These are phyloP conservation scores for Podargus strigoides DNA, from an alignment of 2,797 vertebrate genomes.

Conservation along the genomic window DNA sequence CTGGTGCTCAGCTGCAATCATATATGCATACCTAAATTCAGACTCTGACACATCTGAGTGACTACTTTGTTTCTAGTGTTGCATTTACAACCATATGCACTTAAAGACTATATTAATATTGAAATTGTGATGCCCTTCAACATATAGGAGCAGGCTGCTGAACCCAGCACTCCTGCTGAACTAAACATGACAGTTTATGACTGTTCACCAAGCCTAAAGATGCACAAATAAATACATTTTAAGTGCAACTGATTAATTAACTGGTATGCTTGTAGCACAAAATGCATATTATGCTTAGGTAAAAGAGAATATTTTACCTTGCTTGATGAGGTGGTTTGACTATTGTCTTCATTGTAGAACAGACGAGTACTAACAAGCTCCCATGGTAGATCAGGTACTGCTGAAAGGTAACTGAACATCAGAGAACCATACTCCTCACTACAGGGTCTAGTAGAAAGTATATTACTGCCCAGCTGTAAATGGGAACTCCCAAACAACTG, in stretches of 20 bases:
- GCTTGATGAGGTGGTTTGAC: background rate
- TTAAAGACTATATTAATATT: background rate
- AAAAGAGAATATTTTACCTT: background rate
- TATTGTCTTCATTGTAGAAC: background rate
- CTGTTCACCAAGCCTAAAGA: background rate
- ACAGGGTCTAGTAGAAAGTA: background rate
- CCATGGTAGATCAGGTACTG: background rate
- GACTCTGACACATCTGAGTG: background rate
- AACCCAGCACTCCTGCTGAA: background rate
- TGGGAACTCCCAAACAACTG: background rate
- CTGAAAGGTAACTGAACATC: background rate
- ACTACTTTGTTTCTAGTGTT: background rate
- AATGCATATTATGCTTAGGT: background rate
- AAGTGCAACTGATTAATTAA: background rate
- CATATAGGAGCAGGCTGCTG: background rate
- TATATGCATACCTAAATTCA: background rate
- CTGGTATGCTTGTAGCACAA: background rate
- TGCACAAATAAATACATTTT: background rate
- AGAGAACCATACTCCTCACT: background rate
- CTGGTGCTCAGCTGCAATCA: background rate
- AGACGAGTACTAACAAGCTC: background rate
- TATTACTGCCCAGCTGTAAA: background rate
- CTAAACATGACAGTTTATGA: background rate
- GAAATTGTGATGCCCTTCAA: background rate
- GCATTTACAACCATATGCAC: background rate